phyloP scores from a whole-genome alignment of 2,888 invertebrate genomes.

The Coecobrya sp. region DNA sequence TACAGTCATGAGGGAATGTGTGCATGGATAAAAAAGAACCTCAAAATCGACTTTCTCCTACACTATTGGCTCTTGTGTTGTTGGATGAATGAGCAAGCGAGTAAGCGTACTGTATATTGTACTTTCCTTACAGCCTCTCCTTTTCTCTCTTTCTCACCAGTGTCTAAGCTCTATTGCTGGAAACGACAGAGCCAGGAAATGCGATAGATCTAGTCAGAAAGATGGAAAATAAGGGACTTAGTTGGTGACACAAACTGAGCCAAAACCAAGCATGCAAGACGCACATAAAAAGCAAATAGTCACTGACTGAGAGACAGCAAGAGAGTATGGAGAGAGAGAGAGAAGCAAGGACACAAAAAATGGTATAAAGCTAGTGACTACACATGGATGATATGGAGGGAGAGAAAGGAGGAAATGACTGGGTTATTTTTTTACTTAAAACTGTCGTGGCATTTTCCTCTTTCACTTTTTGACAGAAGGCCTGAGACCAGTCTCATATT shows the following conservation, averaged over 20 bases:
- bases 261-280: constrained; percentile 61
- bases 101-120: constrained; percentile 15
- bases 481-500: constrained; percentile 30
- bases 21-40: constrained; percentile 48
- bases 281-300: constrained; percentile 30
- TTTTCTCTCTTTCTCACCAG: not conserved
- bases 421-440: constrained; percentile 79
- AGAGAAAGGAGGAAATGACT: constrained; percentile 70
- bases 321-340: not conserved
- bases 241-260: constrained; percentile 75
- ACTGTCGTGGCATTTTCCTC: constrained; percentile 74
- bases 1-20: constrained; percentile 25
- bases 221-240: constrained; percentile 83
- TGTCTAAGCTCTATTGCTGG: constrained; percentile 42
- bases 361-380: not conserved
- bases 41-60: constrained; percentile 68
- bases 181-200: constrained; percentile 80
- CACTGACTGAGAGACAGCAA: constrained; percentile 5
- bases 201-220: constrained; percentile 83
- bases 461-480: constrained; percentile 78
- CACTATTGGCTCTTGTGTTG: constrained; percentile 57
- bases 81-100: constrained; percentile 52
- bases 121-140: not conserved
- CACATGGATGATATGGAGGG: constrained; percentile 23
- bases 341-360: constrained; percentile 38